Evolutionary conservation across 2,113 vertebrate genomes (phyloP), one percentile per base, ranked within the genome.

Genomic region (Ceyx cyanopectus): DNA sequence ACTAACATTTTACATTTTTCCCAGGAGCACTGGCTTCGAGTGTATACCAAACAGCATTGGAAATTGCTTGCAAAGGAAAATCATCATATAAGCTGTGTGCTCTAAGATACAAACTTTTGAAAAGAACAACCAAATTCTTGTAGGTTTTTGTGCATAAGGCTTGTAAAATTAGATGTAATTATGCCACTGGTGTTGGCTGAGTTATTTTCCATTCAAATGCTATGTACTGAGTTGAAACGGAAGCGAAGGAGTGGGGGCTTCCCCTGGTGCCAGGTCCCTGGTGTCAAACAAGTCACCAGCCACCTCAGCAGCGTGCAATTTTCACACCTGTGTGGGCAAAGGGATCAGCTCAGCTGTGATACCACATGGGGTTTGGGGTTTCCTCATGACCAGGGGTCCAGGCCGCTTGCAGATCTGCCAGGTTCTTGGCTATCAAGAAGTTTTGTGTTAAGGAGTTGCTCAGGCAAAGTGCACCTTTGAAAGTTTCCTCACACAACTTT

Each of bases 201-300:
- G 66, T 81, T 81, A 30, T 56, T 91, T 90, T 72, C 77, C 21
- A 46, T 93, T 91, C 79, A 81, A 90, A 81, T 83, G 61, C 61
- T 30, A n/a, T 5, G 23, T 26, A 60, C 60, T 82, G 32, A 56
- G 69, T 6, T 63, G 80, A 88, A 83, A 20, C 0, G 0, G 65
- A 83, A 81, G 85, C 6, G 1, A 30, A 70, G 48, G 57, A 46
- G 48, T 34, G 68, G 60, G 2, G 3, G 24, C 48, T 77, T 88
- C 32, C 65, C 43, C 14, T 23, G 29, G 13, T 74, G 41, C 63
- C 12, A 17, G 19, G 26, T 65, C 78, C 53, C 26, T 70, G 30
- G 27, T 65, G 76, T 56, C 72, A 62, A 37, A 54, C 37, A 14
- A n/a, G 37, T 45, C 1, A 0, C 1, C 22, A 12, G 46, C 2